Percentiles rank a stretch among this genome's conserved stretches.
These are phyloP conservation scores for Drosophila leonis DNA, from an alignment of 2,888 invertebrate species.

Conservation along the genomic window DNA sequence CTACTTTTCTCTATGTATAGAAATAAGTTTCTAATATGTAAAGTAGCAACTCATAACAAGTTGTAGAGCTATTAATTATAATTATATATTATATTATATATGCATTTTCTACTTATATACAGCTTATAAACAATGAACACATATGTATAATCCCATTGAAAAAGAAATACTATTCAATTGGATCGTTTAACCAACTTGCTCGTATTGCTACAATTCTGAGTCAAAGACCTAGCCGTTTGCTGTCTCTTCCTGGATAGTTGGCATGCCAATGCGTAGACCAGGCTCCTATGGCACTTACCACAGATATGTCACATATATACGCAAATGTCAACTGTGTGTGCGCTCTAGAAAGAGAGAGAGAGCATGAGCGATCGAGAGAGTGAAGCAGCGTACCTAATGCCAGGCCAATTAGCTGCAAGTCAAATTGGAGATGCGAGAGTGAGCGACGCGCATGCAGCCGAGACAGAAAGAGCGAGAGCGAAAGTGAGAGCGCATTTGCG, in stretches of 20 bases:
- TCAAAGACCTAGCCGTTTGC: conserved; percentile 10
- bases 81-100: no score
- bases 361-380: not conserved
- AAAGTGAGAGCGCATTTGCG: conserved; percentile 50
- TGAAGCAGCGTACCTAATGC: not conserved
- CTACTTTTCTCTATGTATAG: not conserved
- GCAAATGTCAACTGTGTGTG: conserved; percentile 1
- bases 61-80: no score
- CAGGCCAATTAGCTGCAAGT: conserved; percentile 39
- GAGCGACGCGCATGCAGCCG: conserved; percentile 3
- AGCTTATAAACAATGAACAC: not conserved
- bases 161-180: not conserved
- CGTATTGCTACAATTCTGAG: conserved; percentile 23
- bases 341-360: conserved; percentile 2
- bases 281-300: conserved; percentile 41
- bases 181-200: conserved; percentile 19
- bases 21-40: not conserved
- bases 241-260: conserved; percentile 18
- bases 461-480: conserved; percentile 23
- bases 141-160: not conserved
- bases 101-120: not conserved
- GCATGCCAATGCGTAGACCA: conserved; percentile 28
- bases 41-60: no score
- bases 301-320: conserved; percentile 12
- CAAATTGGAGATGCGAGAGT: conserved; percentile 29